Conservation (phyloP, 2,888 invertebrate species). For the Morinoia aosen region DNA sequence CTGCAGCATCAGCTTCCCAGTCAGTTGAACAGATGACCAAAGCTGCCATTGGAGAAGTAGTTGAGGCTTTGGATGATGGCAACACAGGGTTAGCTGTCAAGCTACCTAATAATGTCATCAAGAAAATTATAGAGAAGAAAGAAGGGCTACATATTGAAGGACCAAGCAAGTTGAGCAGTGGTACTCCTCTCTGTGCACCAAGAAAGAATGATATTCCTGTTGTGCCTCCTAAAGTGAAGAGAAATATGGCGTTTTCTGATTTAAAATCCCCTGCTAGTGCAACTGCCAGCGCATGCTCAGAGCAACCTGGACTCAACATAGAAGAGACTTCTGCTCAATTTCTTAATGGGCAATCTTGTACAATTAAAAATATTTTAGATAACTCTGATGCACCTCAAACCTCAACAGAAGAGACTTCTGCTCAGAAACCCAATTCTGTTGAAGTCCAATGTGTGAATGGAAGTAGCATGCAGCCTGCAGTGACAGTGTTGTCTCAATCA, state of each 20-base stretch:
- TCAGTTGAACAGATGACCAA: constrained; percentile 41
- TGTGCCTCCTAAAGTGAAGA: neutral
- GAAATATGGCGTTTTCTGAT: neutral
- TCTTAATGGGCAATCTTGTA: neutral
- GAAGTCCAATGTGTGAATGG: neutral
- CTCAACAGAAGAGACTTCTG: neutral
- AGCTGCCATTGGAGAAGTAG: constrained; percentile 44
- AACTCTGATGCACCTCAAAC: neutral
- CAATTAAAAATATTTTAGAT: neutral
- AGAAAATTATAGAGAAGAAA: constrained; percentile 46
- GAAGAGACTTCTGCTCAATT: neutral
- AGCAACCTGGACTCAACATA: neutral
- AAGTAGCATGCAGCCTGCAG: neutral
- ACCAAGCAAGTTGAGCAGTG: neutral
- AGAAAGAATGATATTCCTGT: constrained; percentile 20
- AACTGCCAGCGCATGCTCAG: neutral
- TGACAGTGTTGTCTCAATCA: neutral
- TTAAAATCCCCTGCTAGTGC: neutral
- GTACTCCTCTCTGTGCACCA: neutral
- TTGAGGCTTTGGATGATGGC: constrained; percentile 43
- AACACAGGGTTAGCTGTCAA: constrained; percentile 15
- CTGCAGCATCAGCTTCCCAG: neutral
- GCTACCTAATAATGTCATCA: constrained; percentile 26
- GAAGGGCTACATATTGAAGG: constrained; percentile 29
- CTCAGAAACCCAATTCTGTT: neutral